Percentiles rank a stretch among this genome's conserved stretches.
Conservation (phyloP, 2,113 vertebrate species). For the Gasterosteus nipponicus region DNA sequence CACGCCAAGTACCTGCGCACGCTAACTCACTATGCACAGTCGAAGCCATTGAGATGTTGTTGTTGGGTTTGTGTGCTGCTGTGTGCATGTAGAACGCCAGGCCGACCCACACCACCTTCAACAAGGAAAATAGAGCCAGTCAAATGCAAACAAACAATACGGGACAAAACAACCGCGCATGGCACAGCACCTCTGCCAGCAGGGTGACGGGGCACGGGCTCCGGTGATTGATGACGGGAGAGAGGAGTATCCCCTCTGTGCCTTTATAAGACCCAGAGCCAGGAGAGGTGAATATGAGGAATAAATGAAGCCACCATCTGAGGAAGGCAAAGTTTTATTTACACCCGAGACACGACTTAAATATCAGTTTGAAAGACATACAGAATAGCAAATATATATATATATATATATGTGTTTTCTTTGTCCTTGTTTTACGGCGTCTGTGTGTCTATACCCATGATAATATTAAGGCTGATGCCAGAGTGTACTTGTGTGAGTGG, state of each 20-base stretch:
- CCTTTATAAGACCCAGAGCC: slow-evolving; percentile 58
- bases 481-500: not conserved
- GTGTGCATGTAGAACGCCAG: slow-evolving; percentile 46
- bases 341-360: slow-evolving; percentile 59
- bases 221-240: slow-evolving; percentile 70
- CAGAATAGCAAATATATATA: too few relatives aligned
- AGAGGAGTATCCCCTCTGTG: slow-evolving; percentile 56
- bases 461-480: not conserved
- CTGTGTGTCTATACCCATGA: not conserved
- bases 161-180: slow-evolving; percentile 61
- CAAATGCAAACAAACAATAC: slow-evolving; percentile 56
- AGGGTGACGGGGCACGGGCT: slow-evolving; percentile 63
- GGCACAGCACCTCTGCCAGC: slow-evolving; percentile 58
- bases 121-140: slow-evolving; percentile 56
- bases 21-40: not conserved
- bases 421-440: not conserved
- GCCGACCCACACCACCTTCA: slow-evolving; percentile 53
- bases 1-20: not conserved
- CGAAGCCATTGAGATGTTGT: not conserved
- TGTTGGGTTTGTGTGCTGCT: not conserved
- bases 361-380: not conserved
- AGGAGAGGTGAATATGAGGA: slow-evolving; percentile 64
- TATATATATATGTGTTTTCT: not conserved
- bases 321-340: slow-evolving; percentile 71
- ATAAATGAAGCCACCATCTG: slow-evolving; percentile 71